Conservation (phyloP, 2,113 vertebrate genomes). For the Eclectus roratus region DNA sequence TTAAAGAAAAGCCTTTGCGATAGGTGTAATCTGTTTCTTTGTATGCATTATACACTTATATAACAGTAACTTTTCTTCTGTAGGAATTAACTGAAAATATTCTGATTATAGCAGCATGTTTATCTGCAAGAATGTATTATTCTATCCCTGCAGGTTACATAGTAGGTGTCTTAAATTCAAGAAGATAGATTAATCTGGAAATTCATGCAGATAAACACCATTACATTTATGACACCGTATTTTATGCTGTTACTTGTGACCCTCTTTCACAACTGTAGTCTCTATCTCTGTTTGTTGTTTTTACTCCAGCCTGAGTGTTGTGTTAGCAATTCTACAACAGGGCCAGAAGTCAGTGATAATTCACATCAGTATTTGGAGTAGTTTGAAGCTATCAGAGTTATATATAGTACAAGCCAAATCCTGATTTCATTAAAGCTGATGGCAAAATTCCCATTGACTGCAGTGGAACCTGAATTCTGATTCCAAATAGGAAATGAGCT, state of each 20-base stretch:
- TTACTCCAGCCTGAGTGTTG: not conserved
- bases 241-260: not conserved
- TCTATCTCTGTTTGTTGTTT: not conserved
- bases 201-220: not conserved
- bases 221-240: not conserved
- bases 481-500: slow-evolving; percentile 11
- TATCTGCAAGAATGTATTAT: not conserved
- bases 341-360: not conserved
- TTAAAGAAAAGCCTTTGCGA: not conserved
- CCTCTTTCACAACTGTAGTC: not conserved
- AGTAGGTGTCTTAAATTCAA: not conserved
- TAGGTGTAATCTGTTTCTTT: not conserved
- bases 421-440: not conserved
- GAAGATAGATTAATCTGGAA: not conserved
- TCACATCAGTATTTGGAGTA: not conserved
- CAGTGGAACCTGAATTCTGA: not conserved
- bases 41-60: not conserved
- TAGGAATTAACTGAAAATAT: not conserved
- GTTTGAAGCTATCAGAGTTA: not conserved
- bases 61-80: not conserved
- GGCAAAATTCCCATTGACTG: not conserved
- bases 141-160: not conserved
- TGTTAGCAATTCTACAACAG: not conserved
- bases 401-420: not conserved
- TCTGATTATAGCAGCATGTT: not conserved